Base-by-base conservation (phyloP, 2,113 vertebrate species). In the Chloebia gouldiae region DNA sequence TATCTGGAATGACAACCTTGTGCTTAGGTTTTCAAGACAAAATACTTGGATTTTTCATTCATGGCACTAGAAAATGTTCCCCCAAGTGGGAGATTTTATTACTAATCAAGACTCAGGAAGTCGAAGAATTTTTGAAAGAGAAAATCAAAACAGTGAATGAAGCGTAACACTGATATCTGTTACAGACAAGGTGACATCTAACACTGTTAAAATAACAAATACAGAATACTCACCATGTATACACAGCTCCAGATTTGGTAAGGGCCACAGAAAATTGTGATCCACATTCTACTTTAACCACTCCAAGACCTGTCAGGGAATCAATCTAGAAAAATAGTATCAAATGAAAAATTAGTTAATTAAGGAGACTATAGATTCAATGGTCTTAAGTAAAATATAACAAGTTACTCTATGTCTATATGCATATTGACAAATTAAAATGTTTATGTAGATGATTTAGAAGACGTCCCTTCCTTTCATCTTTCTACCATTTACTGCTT, bases 191-290 rank as follows among this genome's bases (percentile, higher is more conserved):
- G 39, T 84, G 40, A 44, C 20, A 39, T 15, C 12, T 63, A 79
- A 76, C 39, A 24, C 27, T 66, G 15, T 15, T 10, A 6, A 61
- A 83, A 20, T 35, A 81, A 49, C 25, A 28, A 56, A 81, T 23
- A 42, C 5, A 54, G 65, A 86, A 50, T 33, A 95, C 97, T n/a
- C 96, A 99, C 99, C 99, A 99, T 0, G 99, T 99, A 97, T 99
- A 99, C 28, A 99, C 99, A 3, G 99, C 98, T 81, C 99, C 99
- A 68, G 99, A 99, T 90, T 99, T 99, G 12, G 99, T 99, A 50
- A 99, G 99, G 44, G 99, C 98, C 25, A 99, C 99, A 61, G 99
- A 99, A 97, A 99, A 99, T 87, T 99, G 99, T 64, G 99, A 99
- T 69, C 99, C 99, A 66, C 99, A 99, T 95, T 99, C 99, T 73